These are phyloP conservation scores for Scotopteryx bipunctaria DNA, from an alignment of 2,888 invertebrate species.

Conservation along the genomic window DNA sequence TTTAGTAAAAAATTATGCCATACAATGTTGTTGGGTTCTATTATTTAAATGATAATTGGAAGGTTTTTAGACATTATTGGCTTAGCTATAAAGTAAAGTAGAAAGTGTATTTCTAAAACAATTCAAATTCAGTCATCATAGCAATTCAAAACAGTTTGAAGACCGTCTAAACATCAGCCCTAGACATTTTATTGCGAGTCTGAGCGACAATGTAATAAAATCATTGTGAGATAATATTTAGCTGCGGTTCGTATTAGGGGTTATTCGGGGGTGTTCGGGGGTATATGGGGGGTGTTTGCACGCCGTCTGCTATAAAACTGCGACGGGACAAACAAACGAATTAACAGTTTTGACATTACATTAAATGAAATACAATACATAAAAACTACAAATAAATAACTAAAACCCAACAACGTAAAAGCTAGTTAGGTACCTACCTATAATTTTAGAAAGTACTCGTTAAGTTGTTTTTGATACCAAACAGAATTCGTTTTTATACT, in stretches of 20 bases:
- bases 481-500: too few species aligned
- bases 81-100: too few species aligned
- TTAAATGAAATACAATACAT: background rate
- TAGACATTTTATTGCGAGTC: constrained; percentile 13
- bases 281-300: constrained; percentile 42
- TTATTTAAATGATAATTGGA: too few species aligned
- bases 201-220: constrained; percentile 36
- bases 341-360: constrained; percentile 2
- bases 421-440: too few species aligned
- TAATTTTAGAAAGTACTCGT: too few species aligned
- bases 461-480: too few species aligned
- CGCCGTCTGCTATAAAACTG: constrained; percentile 50
- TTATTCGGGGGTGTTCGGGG: constrained; percentile 17
- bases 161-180: constrained; percentile 9
- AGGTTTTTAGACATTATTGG: too few species aligned
- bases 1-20: too few species aligned
- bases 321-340: constrained; percentile 35
- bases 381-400: background rate
- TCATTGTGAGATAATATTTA: constrained; percentile 41
- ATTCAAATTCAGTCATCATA: constrained; percentile 2
- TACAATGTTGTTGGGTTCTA: too few species aligned
- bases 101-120: too few species aligned
- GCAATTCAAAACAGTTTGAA: constrained; percentile 5
- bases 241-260: constrained; percentile 36
- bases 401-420: background rate